phyloP scores from a whole-genome alignment of 2,888 invertebrate genomes.

The Lithophane leautieri region DNA sequence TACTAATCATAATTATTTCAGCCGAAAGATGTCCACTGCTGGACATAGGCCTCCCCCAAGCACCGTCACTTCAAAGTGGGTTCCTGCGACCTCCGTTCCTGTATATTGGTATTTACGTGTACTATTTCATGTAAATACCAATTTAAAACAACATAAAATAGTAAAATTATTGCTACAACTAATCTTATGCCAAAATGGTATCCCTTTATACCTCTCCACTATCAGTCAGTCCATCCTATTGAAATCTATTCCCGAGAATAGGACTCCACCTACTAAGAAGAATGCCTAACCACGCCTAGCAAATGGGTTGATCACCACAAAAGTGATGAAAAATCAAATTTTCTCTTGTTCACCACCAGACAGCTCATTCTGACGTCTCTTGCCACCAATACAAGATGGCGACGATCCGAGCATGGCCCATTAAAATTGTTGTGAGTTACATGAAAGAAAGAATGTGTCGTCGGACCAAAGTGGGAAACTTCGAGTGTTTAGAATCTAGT shows the following conservation, averaged over 20 bases:
- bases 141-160: background rate
- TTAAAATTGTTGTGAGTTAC: slow-evolving; percentile 71
- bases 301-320: background rate
- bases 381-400: background rate
- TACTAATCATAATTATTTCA: background rate
- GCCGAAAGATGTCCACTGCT: too few species aligned
- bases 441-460: slow-evolving; percentile 69
- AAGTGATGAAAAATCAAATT: background rate
- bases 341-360: background rate
- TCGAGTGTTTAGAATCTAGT: slow-evolving; percentile 70
- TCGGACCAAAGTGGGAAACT: slow-evolving; percentile 77
- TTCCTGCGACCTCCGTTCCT: too few species aligned
- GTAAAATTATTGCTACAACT: background rate
- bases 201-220: background rate
- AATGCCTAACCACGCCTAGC: background rate
- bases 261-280: background rate
- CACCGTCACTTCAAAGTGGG: too few species aligned
- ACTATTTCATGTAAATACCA: background rate
- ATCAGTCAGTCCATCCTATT: background rate
- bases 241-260: background rate
- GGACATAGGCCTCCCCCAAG: too few species aligned
- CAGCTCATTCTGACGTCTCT: background rate
- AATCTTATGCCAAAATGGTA: background rate
- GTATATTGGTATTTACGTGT: background rate
- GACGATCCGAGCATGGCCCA: slow-evolving; percentile 54